Evolutionary conservation across 2,113 vertebrate species (phyloP), one percentile per base, ranked within the genome.

Genomic region (Synodontis membranacea): DNA sequence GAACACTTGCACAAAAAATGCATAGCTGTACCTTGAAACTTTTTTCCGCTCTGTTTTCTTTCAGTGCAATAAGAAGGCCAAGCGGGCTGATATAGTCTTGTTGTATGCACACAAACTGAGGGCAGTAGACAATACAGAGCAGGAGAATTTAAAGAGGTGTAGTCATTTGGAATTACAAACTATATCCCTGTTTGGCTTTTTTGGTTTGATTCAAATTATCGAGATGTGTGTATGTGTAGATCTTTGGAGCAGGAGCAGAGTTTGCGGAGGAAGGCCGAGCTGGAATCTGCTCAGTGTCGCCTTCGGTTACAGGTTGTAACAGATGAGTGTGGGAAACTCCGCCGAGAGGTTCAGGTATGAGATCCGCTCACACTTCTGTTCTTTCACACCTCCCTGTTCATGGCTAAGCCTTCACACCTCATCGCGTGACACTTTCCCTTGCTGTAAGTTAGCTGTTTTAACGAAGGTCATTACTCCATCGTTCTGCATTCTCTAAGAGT

Each of bases 51-150:
- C 52, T 25, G 0, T 92, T 52, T 89, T 0, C 84, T 25, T 88
- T 39, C 86, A 99, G 98, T 99, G 98, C 92, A 99, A 99, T 90
- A 99, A 97, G 95, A 99, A 97, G 82, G 97, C 97, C 0, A 99
- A 97, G 88, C 95, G 95, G 0, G 95, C 95, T 0, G 98, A 99
- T 88, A 96, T 99, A 0, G 96, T 99, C 86, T 80, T 97, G 58
- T 96, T 99, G 64, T 99, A 99, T 0, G 97, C 98, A 0, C 95
- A 96, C 2, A 96, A 95, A 42, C 44, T 99, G 88, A 95, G 93
- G 89, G 97, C 96, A 0, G 87, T 99, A 87, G 98, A 99, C 80
- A 99, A 97, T 87, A 95, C 93, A 0, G 97, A 99, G 88, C 96
- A 98, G 37, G 97, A 98, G 64, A 94, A 85, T 34, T 92, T 98